These are phyloP conservation scores for Temnopleurus reevesii DNA, from an alignment of 53 echinoderm and acorn worm species.

Conservation along the genomic window DNA sequence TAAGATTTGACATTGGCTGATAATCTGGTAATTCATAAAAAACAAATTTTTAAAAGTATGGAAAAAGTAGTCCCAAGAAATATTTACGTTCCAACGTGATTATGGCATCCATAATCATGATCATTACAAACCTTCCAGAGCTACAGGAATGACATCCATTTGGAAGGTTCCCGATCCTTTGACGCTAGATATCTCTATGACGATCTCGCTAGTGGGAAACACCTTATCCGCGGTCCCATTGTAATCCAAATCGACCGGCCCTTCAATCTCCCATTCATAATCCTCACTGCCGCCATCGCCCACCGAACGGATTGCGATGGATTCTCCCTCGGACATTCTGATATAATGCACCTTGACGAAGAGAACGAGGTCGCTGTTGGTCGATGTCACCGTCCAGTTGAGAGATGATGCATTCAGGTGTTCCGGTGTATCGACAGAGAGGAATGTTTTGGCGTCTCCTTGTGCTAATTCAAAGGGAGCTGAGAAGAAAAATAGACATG, in stretches of 20 bases:
- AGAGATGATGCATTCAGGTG: neutral
- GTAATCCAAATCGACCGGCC: neutral
- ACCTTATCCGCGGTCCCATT: conserved; percentile 23
- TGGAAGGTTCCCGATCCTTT: neutral
- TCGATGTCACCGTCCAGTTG: neutral
- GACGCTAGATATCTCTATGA: neutral
- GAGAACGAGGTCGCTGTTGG: neutral
- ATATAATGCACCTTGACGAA: neutral
- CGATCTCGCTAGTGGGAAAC: neutral
- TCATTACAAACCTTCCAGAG: neutral
- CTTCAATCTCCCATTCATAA: neutral
- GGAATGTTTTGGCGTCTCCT: neutral
- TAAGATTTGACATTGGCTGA: no score
- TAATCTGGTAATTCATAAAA: no score
- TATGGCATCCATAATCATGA: no score
- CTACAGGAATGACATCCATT: neutral
- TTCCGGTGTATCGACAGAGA: no score
- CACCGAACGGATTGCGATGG: neutral
- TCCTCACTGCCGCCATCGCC: neutral
- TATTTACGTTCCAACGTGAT: no score
- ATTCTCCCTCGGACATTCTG: neutral
- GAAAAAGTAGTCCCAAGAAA: no score
- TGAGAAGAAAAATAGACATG: no score
- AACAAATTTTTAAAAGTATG: no score
- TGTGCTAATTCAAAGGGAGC: neutral